phyloP scores from a whole-genome alignment of 2,113 vertebrate species.

The Rhipidura dahli region DNA sequence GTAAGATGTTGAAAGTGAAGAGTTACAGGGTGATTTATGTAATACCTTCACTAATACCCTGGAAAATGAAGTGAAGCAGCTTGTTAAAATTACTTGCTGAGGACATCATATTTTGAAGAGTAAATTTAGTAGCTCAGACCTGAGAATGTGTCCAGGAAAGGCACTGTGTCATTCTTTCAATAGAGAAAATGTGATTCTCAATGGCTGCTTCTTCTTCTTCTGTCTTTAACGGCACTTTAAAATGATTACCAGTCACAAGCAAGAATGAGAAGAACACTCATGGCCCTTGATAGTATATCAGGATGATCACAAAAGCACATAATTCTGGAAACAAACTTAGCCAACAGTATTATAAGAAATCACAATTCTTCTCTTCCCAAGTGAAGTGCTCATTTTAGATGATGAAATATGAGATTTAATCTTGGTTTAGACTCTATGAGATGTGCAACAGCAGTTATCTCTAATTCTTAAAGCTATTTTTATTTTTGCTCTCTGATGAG shows the following conservation, averaged over 20 bases:
- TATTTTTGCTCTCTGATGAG: background rate
- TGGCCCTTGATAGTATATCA: background rate
- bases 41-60: background rate
- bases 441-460: background rate
- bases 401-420: background rate
- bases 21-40: background rate
- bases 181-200: background rate
- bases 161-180: background rate
- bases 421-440: background rate
- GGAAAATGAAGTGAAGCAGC: background rate
- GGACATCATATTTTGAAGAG: background rate
- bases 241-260: background rate
- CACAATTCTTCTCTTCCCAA: background rate
- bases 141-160: background rate
- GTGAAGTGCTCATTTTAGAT: background rate
- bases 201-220: background rate
- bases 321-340: background rate
- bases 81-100: background rate
- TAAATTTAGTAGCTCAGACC: background rate
- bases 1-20: background rate
- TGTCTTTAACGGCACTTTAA: background rate
- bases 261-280: background rate
- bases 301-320: background rate
- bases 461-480: background rate
- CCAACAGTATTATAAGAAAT: background rate